These are phyloP conservation scores for Lepas anatifera DNA, from an alignment of 2,888 invertebrate species.

Conservation along the genomic window DNA sequence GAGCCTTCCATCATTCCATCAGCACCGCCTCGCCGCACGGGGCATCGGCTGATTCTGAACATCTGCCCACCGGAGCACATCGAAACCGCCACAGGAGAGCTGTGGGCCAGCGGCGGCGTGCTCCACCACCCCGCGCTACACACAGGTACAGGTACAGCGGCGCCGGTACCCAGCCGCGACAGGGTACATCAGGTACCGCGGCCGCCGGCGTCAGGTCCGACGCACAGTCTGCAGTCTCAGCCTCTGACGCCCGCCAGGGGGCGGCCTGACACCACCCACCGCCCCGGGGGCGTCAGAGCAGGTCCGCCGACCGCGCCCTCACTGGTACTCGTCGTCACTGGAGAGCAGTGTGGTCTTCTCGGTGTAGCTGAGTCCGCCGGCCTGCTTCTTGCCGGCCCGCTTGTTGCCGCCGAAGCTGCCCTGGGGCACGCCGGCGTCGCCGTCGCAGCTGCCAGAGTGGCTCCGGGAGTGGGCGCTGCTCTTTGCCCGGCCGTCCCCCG, in stretches of 20 bases:
- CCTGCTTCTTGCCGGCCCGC: conserved; percentile 21
- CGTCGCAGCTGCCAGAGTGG: conserved; percentile 16
- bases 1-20: too few species aligned
- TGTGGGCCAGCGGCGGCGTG: too few species aligned
- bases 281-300: too few species aligned
- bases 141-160: not conserved
- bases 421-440: conserved; percentile 15
- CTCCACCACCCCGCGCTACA: not conserved
- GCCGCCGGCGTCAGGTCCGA: not conserved
- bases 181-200: not conserved
- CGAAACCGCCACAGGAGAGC: too few species aligned
- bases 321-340: conserved; percentile 91
- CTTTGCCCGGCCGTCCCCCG: not conserved
- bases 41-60: too few species aligned
- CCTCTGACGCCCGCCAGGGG: not conserved
- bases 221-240: not conserved
- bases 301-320: too few species aligned
- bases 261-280: too few species aligned
- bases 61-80: too few species aligned
- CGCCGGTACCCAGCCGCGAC: not conserved
- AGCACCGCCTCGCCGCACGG: too few species aligned
- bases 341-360: conserved; percentile 92
- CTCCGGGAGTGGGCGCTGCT: conserved; percentile 11
- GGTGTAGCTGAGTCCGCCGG: conserved; percentile 52
- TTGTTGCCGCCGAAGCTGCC: conserved; percentile 15